phyloP scores from a whole-genome alignment of 2,797 vertebrate species.

The Tokudaia tokunoshimensis region DNA sequence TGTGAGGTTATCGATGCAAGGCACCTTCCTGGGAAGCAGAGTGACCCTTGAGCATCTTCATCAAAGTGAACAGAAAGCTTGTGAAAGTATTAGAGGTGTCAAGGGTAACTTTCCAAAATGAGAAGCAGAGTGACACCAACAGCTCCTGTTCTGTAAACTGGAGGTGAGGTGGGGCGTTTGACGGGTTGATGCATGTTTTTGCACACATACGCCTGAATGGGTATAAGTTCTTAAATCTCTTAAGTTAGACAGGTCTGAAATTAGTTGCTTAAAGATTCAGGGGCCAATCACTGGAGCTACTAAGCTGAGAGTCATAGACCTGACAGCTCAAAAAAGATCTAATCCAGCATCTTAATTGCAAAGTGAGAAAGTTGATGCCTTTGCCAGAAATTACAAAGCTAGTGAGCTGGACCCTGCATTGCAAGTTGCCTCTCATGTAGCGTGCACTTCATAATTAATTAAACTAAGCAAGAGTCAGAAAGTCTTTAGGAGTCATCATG shows the following conservation, averaged over 20 bases:
- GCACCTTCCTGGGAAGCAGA: neutral
- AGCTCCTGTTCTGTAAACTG: neutral
- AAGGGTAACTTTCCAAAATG: neutral
- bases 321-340: neutral
- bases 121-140: neutral
- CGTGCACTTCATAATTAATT: neutral
- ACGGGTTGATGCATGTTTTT: neutral
- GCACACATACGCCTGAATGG: too few relatives aligned
- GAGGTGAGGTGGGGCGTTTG: accelerated
- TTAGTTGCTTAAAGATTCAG: neutral
- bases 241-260: neutral
- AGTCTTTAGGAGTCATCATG: neutral
- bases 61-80: neutral
- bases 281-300: neutral
- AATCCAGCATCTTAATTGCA: neutral
- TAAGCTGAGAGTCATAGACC: neutral
- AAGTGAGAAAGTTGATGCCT: neutral
- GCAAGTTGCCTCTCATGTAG: neutral
- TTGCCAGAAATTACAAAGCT: neutral
- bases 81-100: neutral
- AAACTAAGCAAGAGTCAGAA: neutral
- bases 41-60: neutral
- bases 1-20: neutral
- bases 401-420: neutral
- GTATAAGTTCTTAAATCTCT: neutral